phyloP scores from a whole-genome alignment of 2,113 vertebrate species.

The Galbula dea region DNA sequence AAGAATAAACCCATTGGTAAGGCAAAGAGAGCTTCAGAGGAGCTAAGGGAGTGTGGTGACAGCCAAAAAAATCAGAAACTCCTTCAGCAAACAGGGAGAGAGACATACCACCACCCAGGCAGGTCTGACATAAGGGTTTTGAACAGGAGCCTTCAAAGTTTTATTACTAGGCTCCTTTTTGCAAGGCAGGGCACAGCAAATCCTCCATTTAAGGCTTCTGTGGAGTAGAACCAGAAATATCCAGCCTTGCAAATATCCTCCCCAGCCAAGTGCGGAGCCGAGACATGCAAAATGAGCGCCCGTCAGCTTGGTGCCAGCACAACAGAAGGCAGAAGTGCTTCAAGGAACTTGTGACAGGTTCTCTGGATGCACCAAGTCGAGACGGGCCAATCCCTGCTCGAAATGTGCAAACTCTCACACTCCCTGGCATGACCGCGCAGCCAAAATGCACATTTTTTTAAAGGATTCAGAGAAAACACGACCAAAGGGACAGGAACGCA shows the following conservation, averaged over 20 bases:
- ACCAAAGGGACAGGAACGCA: conserved; percentile 59
- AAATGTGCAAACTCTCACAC: conserved; percentile 71
- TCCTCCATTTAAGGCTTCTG: conserved; percentile 54
- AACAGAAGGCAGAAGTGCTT: conserved; percentile 70
- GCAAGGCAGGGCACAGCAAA: conserved; percentile 56
- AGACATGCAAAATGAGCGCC: conserved; percentile 69
- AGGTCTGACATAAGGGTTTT: conserved; percentile 50
- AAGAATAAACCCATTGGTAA: neutral
- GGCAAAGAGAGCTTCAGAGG: neutral
- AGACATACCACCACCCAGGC: conserved; percentile 44
- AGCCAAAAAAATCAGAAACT: conserved; percentile 40
- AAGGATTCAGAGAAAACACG: conserved; percentile 62
- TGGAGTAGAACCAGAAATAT: conserved; percentile 68
- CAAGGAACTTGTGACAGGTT: conserved; percentile 71
- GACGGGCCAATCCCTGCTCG: conserved; percentile 61
- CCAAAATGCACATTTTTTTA: conserved; percentile 61
- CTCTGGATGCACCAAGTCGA: conserved; percentile 66
- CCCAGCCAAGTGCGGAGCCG: conserved; percentile 52
- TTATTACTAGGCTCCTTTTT: conserved; percentile 46
- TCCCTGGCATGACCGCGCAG: conserved; percentile 65
- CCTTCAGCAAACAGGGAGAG: conserved; percentile 41
- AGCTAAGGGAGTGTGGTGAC: neutral
- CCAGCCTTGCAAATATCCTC: conserved; percentile 63
- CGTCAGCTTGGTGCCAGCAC: conserved; percentile 60
- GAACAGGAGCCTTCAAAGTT: conserved; percentile 46